Base-by-base conservation (phyloP, 2,888 invertebrate genomes). In the Caenorhabditis sinica region DNA sequence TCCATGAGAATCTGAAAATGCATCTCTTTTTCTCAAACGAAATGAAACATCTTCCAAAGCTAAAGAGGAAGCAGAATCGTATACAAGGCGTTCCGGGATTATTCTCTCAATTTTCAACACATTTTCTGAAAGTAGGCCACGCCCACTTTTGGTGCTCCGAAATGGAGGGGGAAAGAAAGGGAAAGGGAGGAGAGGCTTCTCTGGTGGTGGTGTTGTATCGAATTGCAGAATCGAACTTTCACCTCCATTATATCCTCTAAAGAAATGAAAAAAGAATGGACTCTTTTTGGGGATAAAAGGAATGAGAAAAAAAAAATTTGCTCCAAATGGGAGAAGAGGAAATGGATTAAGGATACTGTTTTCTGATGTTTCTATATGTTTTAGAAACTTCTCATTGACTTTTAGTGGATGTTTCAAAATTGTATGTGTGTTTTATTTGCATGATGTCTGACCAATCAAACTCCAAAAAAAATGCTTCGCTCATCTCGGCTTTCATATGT, bases 1-100 rank as follows among this genome's bases (percentile, higher is more conserved):
- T 79, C 83, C 83, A 79, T 75, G 69, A 81, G 81, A 81, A 81
- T 81, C 81, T 81, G 81, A 51, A 66, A 36, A 30, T 9, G 43
- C 65, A 65, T 65, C 23, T 23, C 6, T 40, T 45, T 56, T n/a
- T 15, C 28, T n/a, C n/a, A 8, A 56, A 56, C 13, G 28, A 56
- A 28, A 15, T 28, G 56, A 56, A 28, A 20, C 23, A 23, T 56
- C 56, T 13, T 23, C 13, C 1, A 25, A 25, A 28, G 15, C 13
- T 13, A 25, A 25, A 28, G 15, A 28, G 28, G 28, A 20, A 56
- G 13, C 25, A 25, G 56, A 45, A 28, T 43, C 43, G 51, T 20
- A 23, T 20, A 66, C 49, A 45, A 33, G n/a, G 15, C 56, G 71
- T 63, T 69, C 77, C 45, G 40, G 40, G 13, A 40, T 40, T 40